Percentiles rank a stretch among this genome's conserved stretches.
These are phyloP conservation scores for Aptenodytes patagonicus DNA, from an alignment of 2,113 vertebrate genomes.

Conservation along the genomic window DNA sequence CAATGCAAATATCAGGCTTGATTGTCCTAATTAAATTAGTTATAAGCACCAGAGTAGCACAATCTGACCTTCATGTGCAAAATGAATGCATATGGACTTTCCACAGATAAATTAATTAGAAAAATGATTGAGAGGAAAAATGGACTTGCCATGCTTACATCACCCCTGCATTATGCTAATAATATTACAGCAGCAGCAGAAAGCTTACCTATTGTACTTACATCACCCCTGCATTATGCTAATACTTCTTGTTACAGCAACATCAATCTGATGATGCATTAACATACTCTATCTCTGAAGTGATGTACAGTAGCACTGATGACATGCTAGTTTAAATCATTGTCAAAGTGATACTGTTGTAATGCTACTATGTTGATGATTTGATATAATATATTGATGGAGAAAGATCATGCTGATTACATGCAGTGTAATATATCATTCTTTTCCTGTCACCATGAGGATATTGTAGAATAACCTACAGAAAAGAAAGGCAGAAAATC, in stretches of 20 bases:
- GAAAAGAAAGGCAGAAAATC: constrained; percentile 25
- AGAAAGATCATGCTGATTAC: constrained; percentile 54
- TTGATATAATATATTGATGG: constrained; percentile 51
- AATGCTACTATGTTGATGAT: constrained; percentile 39
- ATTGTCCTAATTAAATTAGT: constrained; percentile 6
- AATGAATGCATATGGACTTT: background rate
- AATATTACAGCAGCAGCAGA: background rate
- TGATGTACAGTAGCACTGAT: constrained; percentile 26
- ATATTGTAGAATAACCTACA: constrained; percentile 49
- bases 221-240: constrained; percentile 41
- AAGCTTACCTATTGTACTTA: constrained; percentile 24
- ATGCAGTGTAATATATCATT: constrained; percentile 53
- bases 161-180: constrained; percentile 49
- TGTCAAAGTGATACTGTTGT: constrained; percentile 32
- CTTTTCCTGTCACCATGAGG: constrained; percentile 40
- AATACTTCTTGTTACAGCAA: constrained; percentile 24
- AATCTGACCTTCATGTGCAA: background rate
- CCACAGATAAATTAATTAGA: background rate
- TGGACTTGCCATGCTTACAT: background rate
- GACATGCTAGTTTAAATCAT: constrained; percentile 47
- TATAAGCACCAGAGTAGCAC: background rate
- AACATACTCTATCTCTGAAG: background rate
- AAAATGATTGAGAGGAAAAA: constrained; percentile 19
- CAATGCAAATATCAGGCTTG: background rate
- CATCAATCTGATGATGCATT: constrained; percentile 50